Percentiles rank a stretch among this genome's conserved stretches.
Evolutionary conservation across 2,888 invertebrate species (phyloP).

Genomic region (Anthrax anthrax): DNA sequence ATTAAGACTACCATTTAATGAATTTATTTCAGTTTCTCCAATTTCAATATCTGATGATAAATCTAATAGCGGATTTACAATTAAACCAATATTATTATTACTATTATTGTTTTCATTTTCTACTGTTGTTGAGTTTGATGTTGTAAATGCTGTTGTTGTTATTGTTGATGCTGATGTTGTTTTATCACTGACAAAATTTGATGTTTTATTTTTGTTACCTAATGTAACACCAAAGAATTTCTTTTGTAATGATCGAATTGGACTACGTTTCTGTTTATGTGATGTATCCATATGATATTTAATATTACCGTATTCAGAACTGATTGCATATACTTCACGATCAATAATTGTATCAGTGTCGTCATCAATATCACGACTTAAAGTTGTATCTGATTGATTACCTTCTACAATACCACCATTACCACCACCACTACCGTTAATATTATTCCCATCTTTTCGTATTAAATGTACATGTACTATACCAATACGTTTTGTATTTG

Average conservation of each 20-base stretch:
- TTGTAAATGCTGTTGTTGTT: conserved; percentile 8
- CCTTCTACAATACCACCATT: conserved; percentile 36
- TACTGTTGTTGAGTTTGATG: conserved; percentile 13
- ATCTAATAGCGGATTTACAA: conserved; percentile 50
- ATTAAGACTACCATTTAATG: conserved; percentile 16
- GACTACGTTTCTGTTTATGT: conserved; percentile 29
- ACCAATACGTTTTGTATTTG: conserved; percentile 66
- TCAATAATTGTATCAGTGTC: conserved; percentile 12
- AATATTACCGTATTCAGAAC: conserved; percentile 67
- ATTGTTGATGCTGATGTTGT: conserved; percentile 12
- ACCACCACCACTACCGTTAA: conserved; percentile 16
- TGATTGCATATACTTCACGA: conserved; percentile 64
- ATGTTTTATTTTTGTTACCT: conserved; percentile 32
- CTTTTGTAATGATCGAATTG: conserved; percentile 31
- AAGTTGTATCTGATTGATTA: conserved; percentile 25
- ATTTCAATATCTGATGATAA: conserved; percentile 28
- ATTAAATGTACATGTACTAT: conserved; percentile 56
- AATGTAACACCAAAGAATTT: conserved; percentile 34
- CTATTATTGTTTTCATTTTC: conserved; percentile 16
- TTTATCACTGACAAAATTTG: conserved; percentile 30
- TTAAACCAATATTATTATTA: conserved; percentile 40
- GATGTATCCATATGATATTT: conserved; percentile 33
- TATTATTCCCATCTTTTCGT: conserved; percentile 33
- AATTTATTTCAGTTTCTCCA: conserved; percentile 20
- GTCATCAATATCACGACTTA: conserved; percentile 18